Conservation (phyloP, 64 coral and sea anemone genomes). For the Actinia equina region DNA sequence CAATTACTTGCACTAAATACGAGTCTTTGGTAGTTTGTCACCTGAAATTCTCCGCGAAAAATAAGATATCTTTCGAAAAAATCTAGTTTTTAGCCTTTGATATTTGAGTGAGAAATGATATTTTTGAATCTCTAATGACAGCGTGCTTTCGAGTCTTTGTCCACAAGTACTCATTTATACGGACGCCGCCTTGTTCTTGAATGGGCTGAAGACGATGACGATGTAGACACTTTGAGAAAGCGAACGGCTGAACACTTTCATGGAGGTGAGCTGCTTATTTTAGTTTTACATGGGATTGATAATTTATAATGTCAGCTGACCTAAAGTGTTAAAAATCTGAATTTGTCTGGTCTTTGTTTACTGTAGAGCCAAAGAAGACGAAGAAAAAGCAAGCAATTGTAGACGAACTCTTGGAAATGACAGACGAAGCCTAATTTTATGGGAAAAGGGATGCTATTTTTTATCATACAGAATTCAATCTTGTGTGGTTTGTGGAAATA, state of each 20-base stretch:
- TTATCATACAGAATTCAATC: too few relatives aligned
- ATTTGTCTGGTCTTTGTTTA: background rate
- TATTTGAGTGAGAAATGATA: background rate
- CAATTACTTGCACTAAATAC: too few relatives aligned
- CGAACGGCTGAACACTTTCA: slow-evolving; percentile 97
- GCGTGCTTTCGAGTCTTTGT: slow-evolving; percentile 90
- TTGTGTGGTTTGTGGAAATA: too few relatives aligned
- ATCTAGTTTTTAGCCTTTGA: background rate
- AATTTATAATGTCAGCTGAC: background rate
- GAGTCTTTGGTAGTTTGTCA: too few relatives aligned
- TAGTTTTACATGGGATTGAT: background rate
- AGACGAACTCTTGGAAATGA: background rate
- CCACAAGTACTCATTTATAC: slow-evolving; percentile 95
- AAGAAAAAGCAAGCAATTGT: slow-evolving; percentile 11
- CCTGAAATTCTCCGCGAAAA: too few relatives aligned
- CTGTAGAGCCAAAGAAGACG: background rate
- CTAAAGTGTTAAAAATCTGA: background rate
- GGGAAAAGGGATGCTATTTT: too few relatives aligned
- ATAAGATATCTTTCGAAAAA: background rate
- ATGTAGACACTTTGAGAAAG: slow-evolving; percentile 80
- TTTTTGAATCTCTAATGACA: slow-evolving; percentile 20
- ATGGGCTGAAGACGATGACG: slow-evolving; percentile 94
- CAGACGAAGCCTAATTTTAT: background rate
- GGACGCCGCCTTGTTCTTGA: slow-evolving; percentile 90
- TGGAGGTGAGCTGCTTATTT: slow-evolving; percentile 18